A percentile compares a stretch with the other conserved stretches of the same genome.
These are phyloP conservation scores for Sesamia inferens DNA, from an alignment of 2,888 invertebrate genomes.

Conservation along the genomic window DNA sequence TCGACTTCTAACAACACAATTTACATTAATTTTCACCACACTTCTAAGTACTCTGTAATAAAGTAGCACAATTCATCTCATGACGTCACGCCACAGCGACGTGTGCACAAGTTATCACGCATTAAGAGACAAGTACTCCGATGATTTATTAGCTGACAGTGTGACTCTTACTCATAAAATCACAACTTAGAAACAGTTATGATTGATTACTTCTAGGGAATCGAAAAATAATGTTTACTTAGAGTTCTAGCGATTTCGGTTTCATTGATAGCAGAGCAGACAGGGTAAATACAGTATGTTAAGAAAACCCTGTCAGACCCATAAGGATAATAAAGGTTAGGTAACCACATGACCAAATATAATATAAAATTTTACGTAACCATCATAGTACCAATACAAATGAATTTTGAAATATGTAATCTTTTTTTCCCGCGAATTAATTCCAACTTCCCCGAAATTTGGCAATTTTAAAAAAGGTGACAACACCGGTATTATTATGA, in stretches of 20 bases:
- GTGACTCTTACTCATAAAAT: constrained; percentile 51
- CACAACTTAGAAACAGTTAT: constrained; percentile 37
- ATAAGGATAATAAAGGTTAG: too few relatives aligned
- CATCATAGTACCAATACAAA: too few relatives aligned
- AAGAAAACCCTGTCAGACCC: too few relatives aligned
- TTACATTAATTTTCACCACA: constrained; percentile 16
- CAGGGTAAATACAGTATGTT: too few relatives aligned
- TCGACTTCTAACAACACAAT: neutral
- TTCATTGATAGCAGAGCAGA: neutral
- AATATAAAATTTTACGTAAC: too few relatives aligned
- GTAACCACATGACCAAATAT: too few relatives aligned
- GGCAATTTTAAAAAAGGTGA: too few relatives aligned
- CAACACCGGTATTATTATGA: too few relatives aligned
- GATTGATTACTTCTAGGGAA: constrained; percentile 26
- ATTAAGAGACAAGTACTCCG: constrained; percentile 35
- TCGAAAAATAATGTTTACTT: constrained; percentile 1
- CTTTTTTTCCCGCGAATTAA: too few relatives aligned
- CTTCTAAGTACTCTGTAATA: constrained; percentile 8
- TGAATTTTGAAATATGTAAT: too few relatives aligned
- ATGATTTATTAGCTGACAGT: constrained; percentile 47
- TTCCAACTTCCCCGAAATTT: too few relatives aligned
- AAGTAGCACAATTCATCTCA: constrained; percentile 27
- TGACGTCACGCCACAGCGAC: constrained; percentile 45
- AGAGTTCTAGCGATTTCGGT: neutral
- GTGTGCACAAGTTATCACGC: constrained; percentile 53